Conservation (phyloP, 2,113 vertebrate species). For the Melanotaenia duboulayi region DNA sequence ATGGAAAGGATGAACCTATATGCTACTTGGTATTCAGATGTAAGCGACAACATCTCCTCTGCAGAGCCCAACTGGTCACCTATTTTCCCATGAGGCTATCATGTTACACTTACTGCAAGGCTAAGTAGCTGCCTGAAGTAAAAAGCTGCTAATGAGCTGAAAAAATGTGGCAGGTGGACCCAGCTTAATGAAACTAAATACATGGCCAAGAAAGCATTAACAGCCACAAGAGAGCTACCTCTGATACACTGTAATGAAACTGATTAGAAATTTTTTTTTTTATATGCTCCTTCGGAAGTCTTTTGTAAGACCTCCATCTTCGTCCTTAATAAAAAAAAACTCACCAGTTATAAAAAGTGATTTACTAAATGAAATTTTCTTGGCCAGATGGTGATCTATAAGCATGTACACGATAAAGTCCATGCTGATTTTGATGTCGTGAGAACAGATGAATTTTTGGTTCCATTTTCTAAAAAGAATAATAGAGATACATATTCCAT, state of each 20-base stretch:
- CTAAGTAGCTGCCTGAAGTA: conserved; percentile 50
- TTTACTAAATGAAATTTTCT: too few relatives aligned
- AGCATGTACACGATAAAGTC: too few relatives aligned
- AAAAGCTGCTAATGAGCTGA: conserved; percentile 55
- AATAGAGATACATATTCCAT: too few relatives aligned
- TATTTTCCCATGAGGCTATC: conserved; percentile 44
- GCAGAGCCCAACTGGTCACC: conserved; percentile 33
- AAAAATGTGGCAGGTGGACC: conserved; percentile 47
- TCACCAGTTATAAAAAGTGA: too few relatives aligned
- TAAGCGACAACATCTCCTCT: conserved; percentile 39
- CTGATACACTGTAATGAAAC: conserved; percentile 22
- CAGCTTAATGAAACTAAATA: conserved; percentile 44
- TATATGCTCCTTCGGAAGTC: too few relatives aligned
- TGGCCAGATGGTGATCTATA: too few relatives aligned
- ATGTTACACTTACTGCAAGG: conserved; percentile 47
- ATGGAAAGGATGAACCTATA: conserved; percentile 19
- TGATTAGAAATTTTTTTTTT: not conserved
- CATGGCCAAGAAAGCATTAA: conserved; percentile 18
- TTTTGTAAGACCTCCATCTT: not conserved
- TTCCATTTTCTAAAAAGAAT: not conserved
- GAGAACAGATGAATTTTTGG: not conserved
- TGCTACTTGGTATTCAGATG: conserved; percentile 53
- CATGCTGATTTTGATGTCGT: too few relatives aligned
- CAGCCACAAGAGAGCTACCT: conserved; percentile 14
- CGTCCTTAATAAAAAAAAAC: not conserved